Percentiles rank a stretch among this genome's conserved stretches.
These are phyloP conservation scores for Parasteatoda lunata DNA, from an alignment of 2,888 invertebrate species.

Conservation along the genomic window DNA sequence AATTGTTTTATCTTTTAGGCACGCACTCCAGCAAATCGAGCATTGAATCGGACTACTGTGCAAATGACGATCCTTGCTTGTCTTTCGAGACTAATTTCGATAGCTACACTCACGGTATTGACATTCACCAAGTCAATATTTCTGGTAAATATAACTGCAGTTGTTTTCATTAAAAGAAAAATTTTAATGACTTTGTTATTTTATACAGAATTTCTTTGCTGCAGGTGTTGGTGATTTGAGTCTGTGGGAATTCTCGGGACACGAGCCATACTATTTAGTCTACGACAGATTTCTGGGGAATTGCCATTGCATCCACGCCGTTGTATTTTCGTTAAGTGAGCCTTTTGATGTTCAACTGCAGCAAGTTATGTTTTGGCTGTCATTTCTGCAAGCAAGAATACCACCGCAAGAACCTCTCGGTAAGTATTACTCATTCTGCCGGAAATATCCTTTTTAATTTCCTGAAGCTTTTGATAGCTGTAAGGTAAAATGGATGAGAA, in stretches of 20 bases:
- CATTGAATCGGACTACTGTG: slow-evolving; percentile 69
- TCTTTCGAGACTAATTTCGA: slow-evolving; percentile 72
- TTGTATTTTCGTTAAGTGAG: slow-evolving; percentile 82
- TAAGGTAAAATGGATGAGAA: no score
- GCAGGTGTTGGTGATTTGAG: slow-evolving; percentile 80
- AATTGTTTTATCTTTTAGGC: slow-evolving; percentile 40
- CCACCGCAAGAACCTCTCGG: slow-evolving; percentile 79
- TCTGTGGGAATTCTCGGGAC: slow-evolving; percentile 85
- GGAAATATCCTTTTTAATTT: no score
- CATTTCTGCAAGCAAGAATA: slow-evolving; percentile 82
- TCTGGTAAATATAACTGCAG: slow-evolving; percentile 71
- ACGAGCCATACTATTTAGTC: slow-evolving; percentile 81
- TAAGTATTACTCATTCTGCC: slow-evolving; percentile 72
- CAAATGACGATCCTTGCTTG: slow-evolving; percentile 55
- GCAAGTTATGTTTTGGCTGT: slow-evolving; percentile 84
- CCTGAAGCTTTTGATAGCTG: no score
- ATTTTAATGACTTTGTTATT: background rate
- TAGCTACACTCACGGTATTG: slow-evolving; percentile 80
- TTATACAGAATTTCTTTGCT: background rate
- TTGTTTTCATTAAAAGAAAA: background rate
- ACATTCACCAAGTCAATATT: slow-evolving; percentile 79
- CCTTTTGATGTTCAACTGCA: slow-evolving; percentile 80
- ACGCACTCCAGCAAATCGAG: slow-evolving; percentile 70
- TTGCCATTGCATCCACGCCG: slow-evolving; percentile 78
- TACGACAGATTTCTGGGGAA: slow-evolving; percentile 83